phyloP scores from a whole-genome alignment of 2,797 vertebrate genomes.

The Potorous gilbertii region DNA sequence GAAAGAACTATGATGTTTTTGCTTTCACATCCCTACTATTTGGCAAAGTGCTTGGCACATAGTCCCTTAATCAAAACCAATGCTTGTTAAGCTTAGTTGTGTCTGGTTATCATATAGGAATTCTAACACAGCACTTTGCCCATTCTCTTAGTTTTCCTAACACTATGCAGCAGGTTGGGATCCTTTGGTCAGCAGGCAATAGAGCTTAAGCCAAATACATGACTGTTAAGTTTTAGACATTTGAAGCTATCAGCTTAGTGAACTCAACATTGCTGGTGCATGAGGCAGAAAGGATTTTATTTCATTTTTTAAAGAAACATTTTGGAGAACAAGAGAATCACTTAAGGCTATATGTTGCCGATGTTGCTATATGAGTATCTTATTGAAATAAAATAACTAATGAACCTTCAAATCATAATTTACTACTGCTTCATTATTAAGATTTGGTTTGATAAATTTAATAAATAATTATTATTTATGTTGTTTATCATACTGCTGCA shows the following conservation, averaged over 20 bases:
- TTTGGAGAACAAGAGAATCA: neutral
- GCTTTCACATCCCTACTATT: neutral
- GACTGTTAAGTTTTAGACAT: neutral
- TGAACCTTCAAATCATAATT: conserved; percentile 30
- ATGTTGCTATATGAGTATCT: neutral
- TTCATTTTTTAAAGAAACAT: neutral
- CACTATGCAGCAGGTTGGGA: neutral
- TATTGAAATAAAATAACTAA: conserved; percentile 8
- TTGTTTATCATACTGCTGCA: neutral
- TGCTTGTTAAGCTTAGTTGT: neutral
- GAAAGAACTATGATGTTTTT: neutral
- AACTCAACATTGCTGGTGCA: neutral
- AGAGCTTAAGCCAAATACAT: neutral
- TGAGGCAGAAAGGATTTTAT: neutral
- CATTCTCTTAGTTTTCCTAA: neutral
- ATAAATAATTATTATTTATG: conserved; percentile 28
- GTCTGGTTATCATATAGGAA: neutral
- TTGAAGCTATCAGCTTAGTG: neutral
- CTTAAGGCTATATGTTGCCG: neutral
- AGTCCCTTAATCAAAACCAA: neutral
- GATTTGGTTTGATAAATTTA: conserved; percentile 28
- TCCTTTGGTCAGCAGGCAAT: neutral
- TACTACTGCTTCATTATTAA: conserved; percentile 37
- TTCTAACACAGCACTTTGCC: neutral
- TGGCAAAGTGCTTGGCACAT: neutral